Conservation (phyloP, 2,888 invertebrate species). For the Amiota mariae region DNA sequence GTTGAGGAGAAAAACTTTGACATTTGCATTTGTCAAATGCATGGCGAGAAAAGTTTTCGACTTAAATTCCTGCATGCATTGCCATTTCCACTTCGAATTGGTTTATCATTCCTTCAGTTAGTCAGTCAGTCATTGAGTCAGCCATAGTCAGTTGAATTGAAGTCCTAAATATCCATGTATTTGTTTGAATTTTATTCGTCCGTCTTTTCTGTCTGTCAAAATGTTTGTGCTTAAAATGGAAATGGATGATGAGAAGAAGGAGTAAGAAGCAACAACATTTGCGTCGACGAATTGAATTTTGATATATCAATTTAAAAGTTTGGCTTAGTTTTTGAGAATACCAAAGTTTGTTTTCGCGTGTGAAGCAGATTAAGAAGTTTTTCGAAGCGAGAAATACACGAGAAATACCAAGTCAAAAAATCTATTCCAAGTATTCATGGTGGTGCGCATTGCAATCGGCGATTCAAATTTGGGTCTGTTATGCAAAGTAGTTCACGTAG, state of each 20-base stretch:
- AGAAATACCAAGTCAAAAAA: slow-evolving; percentile 7
- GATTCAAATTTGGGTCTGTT: slow-evolving; percentile 2
- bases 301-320: slow-evolving; percentile 67
- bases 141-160: too few species aligned
- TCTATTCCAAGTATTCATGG: background rate
- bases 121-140: background rate
- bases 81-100: slow-evolving; percentile 40
- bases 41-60: slow-evolving; percentile 58
- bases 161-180: background rate
- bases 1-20: slow-evolving; percentile 49
- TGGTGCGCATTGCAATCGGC: background rate
- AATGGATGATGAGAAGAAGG: background rate
- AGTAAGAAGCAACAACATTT: slow-evolving; percentile 33
- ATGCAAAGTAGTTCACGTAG: background rate
- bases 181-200: slow-evolving; percentile 35
- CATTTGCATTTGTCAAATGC: slow-evolving; percentile 64
- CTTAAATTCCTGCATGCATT: slow-evolving; percentile 66
- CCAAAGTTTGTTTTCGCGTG: slow-evolving; percentile 60
- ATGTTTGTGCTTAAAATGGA: slow-evolving; percentile 49
- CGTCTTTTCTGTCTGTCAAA: slow-evolving; percentile 65
- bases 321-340: slow-evolving; percentile 58
- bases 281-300: slow-evolving; percentile 59
- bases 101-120: background rate
- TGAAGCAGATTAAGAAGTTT: slow-evolving; percentile 64
- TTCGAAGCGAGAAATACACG: background rate